Base-by-base conservation (phyloP, 2,113 vertebrate genomes). In the Suricata suricatta region DNA sequence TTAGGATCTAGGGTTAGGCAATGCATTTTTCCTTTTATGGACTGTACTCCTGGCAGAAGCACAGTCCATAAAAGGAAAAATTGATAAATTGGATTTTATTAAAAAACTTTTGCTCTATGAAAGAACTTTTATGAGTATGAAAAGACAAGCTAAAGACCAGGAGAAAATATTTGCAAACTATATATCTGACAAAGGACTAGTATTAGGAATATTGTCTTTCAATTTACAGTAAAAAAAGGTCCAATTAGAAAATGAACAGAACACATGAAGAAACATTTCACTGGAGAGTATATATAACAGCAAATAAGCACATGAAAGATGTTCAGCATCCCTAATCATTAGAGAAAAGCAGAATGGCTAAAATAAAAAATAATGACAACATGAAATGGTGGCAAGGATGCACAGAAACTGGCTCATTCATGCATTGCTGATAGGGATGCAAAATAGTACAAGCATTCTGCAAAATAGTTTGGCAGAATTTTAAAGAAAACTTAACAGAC, bases 381-480 rank as follows among this genome's bases (percentile, higher is more conserved):
- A 23, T 38, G 38, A 90, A 90, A 64, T 85, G 72, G 41, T 94
- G 87, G 16, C 69, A 77, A 71, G 63, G 31, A 86, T 86, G 14
- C 5, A 9, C 2, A 79, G 76, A 71, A 69, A 83, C 23, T 29
- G 76, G n/a, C 72, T 76, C 81, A 63, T 7, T 69, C 68, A 35
- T 52, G 69, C 41, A 69, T 52, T 66, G 57, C 29, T 89, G 71
- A 63, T 44, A 38, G 23, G 27, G 19, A 77, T 83, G 27, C 87
- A 71, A 91, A 88, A 79, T 64, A 52, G 52, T 84, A 31, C 35
- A 95, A 66, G 38, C 13, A 12, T 79, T 77, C 47, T 90, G 57
- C 19, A 86, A 71, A 79, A 89, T 5, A 72, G 90, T 85, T 93
- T 88, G 93, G 89, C 77, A 92, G 50, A 29, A 83, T 92, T 96